Percentiles rank a stretch among this genome's conserved stretches.
These are phyloP conservation scores for Artibeus jamaicensis DNA, from an alignment of 2,797 vertebrate genomes.

Conservation along the genomic window DNA sequence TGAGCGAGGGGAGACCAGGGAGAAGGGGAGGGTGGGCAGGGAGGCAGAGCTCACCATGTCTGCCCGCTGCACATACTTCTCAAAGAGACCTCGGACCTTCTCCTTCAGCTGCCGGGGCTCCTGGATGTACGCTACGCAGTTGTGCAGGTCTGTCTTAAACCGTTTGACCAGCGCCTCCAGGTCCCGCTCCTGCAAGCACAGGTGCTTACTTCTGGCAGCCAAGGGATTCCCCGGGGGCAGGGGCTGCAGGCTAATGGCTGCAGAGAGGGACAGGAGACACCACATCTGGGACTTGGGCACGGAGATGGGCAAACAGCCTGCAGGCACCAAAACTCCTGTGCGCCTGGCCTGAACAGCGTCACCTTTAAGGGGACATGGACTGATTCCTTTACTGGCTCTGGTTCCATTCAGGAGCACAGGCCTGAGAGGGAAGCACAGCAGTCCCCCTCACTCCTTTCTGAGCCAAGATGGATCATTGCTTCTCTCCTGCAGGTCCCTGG, in stretches of 20 bases:
- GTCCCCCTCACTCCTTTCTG: background rate
- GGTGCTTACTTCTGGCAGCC: background rate
- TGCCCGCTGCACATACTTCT: constrained; percentile 84
- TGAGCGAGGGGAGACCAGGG: background rate
- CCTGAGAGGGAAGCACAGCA: background rate
- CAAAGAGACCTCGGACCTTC: constrained; percentile 84
- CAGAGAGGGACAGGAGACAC: background rate
- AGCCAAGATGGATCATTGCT: background rate
- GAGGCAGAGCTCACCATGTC: constrained; percentile 82
- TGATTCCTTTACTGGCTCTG: background rate
- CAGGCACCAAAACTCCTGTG: background rate
- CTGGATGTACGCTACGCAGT: constrained; percentile 87
- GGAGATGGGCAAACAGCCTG: background rate
- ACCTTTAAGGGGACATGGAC: background rate
- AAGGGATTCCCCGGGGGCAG: background rate
- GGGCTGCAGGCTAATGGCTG: background rate
- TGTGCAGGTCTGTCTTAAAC: constrained; percentile 91
- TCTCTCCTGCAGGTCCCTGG: background rate
- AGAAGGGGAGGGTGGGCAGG: background rate
- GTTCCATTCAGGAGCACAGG: background rate
- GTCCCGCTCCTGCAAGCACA: constrained; percentile 82
- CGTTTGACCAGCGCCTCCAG: constrained; percentile 86
- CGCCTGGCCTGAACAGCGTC: background rate
- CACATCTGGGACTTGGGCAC: background rate
- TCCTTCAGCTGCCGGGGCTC: constrained; percentile 90